A percentile compares a stretch with the other conserved stretches of the same genome.
These are phyloP conservation scores for Turritopsis dohrnii DNA, from an alignment of 30 jellyfish, hydroid and myxozoan species.

Conservation along the genomic window DNA sequence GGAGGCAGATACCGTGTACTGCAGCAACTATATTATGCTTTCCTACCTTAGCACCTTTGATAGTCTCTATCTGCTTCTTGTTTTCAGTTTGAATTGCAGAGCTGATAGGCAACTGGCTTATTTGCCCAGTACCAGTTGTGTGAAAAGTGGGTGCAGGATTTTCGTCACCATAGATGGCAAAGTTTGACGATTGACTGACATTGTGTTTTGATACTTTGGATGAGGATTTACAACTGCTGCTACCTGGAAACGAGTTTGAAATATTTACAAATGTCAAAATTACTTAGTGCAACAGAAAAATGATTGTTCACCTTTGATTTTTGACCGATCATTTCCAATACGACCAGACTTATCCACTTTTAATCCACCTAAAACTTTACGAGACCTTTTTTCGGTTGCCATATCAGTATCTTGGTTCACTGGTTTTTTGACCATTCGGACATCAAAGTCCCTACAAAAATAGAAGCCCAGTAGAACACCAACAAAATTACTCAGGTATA, in stretches of 20 bases:
- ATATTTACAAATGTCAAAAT: background rate
- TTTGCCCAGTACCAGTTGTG: constrained; percentile 54
- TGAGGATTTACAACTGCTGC: background rate
- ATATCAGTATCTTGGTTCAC: constrained; percentile 27
- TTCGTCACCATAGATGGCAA: constrained; percentile 55
- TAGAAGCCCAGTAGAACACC: background rate
- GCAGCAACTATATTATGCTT: background rate
- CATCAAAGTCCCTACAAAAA: constrained; percentile 30
- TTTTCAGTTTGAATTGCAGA: constrained; percentile 53
- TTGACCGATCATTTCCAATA: constrained; percentile 58
- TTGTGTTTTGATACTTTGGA: background rate
- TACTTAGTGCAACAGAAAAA: background rate
- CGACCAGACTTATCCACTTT: constrained; percentile 38
- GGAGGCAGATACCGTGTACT: too few relatives aligned
- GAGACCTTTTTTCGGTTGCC: background rate
- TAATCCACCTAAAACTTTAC: constrained; percentile 57
- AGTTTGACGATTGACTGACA: background rate
- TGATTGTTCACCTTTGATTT: constrained; percentile 30
- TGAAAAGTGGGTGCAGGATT: constrained; percentile 23
- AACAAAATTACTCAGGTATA: background rate
- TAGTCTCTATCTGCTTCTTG: constrained; percentile 37
- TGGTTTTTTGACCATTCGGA: constrained; percentile 29
- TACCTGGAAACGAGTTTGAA: background rate
- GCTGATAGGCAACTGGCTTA: constrained; percentile 45
- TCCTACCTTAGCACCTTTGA: constrained; percentile 67